These are phyloP conservation scores for Leuciscus idus DNA, from an alignment of 2,113 vertebrate genomes.

Conservation along the genomic window DNA sequence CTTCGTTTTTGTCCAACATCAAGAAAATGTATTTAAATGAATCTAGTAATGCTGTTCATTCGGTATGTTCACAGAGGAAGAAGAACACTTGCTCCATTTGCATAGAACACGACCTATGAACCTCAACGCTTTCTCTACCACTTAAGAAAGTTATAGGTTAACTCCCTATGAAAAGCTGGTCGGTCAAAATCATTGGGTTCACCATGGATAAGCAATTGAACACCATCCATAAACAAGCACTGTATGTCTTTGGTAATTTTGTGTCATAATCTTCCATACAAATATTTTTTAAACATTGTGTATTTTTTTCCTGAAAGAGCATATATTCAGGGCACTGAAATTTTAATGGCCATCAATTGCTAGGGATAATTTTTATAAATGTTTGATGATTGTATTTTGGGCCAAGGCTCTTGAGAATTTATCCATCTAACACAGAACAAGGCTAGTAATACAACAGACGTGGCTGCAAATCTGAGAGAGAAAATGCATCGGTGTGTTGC, in stretches of 20 bases:
- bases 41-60: background rate
- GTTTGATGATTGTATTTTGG: constrained; percentile 55
- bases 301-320: background rate
- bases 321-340: constrained; percentile 42
- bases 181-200: background rate
- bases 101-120: background rate
- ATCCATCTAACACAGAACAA: constrained; percentile 38
- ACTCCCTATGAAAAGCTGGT: background rate
- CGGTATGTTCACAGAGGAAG: background rate
- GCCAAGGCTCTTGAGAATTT: constrained; percentile 25
- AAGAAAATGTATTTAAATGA: background rate
- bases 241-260: background rate
- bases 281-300: background rate
- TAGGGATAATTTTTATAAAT: constrained; percentile 53
- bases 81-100: background rate
- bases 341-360: constrained; percentile 37
- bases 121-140: background rate
- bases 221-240: background rate
- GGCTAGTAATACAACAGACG: constrained; percentile 12
- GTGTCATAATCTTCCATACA: background rate
- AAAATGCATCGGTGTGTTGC: background rate
- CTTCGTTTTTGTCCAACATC: background rate
- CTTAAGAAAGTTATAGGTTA: background rate
- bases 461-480: background rate
- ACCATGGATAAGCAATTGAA: background rate